phyloP scores from a whole-genome alignment of 1,140 invertebrate species.

The Drosophila willistoni region DNA sequence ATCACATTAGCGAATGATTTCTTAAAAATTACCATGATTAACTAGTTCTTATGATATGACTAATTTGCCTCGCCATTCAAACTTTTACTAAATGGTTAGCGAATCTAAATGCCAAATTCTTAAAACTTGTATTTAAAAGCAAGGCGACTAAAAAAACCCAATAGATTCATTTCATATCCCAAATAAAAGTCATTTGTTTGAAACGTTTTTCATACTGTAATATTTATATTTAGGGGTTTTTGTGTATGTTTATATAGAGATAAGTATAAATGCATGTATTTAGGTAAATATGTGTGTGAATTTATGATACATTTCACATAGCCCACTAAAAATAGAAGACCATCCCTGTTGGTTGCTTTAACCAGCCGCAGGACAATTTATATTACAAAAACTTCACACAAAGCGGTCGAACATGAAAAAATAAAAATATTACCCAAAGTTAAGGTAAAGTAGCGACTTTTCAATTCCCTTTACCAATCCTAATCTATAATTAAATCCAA shows the following conservation, averaged over 20 bases:
- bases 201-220: slow-evolving; percentile 4
- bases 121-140: not conserved
- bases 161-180: not conserved
- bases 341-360: slow-evolving; percentile 32
- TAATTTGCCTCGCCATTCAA: too few species aligned
- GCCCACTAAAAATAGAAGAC: slow-evolving; percentile 35
- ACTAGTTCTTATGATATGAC: too few species aligned
- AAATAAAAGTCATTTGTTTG: slow-evolving; percentile 42
- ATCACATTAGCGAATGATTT: too few species aligned
- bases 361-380: slow-evolving; percentile 74
- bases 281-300: not conserved
- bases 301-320: slow-evolving; percentile 38
- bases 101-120: too few species aligned
- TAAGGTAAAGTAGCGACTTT: not conserved
- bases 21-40: too few species aligned
- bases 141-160: not conserved
- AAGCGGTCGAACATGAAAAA: slow-evolving; percentile 37
- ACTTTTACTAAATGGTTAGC: too few species aligned
- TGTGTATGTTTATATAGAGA: not conserved
- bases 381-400: slow-evolving; percentile 70
- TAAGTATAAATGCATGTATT: too few species aligned
- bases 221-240: not conserved
- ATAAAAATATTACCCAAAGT: not conserved
- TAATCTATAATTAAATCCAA: too few species aligned
- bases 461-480: not conserved